Evolutionary conservation across 1,140 invertebrate genomes (phyloP).

Genomic region (Cryptotermes secundus): DNA sequence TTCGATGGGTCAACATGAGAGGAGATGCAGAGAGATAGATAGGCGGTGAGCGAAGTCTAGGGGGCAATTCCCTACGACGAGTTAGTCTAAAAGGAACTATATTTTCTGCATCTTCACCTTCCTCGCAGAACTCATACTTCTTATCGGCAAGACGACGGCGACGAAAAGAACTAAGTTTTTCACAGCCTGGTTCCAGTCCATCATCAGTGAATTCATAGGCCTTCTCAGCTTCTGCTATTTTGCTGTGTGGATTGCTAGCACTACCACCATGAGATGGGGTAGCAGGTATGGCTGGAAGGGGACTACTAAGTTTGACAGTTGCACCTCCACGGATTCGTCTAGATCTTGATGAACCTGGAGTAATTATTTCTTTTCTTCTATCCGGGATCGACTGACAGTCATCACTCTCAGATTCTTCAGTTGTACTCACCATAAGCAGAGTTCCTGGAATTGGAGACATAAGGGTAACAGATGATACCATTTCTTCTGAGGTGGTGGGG

Average conservation of each 20-base stretch:
- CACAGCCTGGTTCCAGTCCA: constrained; percentile 67
- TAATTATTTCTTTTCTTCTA: constrained; percentile 11
- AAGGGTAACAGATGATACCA: constrained; percentile 15
- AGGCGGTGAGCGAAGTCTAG: constrained; percentile 30
- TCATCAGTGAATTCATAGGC: constrained; percentile 85
- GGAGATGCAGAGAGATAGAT: constrained; percentile 21
- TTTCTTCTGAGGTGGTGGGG: background rate
- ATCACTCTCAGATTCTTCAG: constrained; percentile 42
- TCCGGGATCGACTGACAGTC: constrained; percentile 33
- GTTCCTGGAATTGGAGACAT: constrained; percentile 24
- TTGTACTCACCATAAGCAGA: constrained; percentile 37
- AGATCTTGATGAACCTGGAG: background rate
- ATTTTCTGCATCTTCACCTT: constrained; percentile 72
- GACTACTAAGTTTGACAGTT: constrained; percentile 21
- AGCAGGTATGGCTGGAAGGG: constrained; percentile 11
- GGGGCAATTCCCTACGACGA: constrained; percentile 28
- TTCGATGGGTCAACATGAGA: constrained; percentile 22
- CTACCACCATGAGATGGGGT: no score
- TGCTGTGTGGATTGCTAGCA: constrained; percentile 11
- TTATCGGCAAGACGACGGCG: constrained; percentile 83
- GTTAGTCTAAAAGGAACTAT: constrained; percentile 68
- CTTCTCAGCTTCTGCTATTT: constrained; percentile 59
- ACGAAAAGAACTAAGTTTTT: constrained; percentile 78
- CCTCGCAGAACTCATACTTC: constrained; percentile 88
- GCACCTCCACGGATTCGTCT: background rate